Evolutionary conservation across 2,888 invertebrate species (phyloP).

Genomic region (Villa cingulata): DNA sequence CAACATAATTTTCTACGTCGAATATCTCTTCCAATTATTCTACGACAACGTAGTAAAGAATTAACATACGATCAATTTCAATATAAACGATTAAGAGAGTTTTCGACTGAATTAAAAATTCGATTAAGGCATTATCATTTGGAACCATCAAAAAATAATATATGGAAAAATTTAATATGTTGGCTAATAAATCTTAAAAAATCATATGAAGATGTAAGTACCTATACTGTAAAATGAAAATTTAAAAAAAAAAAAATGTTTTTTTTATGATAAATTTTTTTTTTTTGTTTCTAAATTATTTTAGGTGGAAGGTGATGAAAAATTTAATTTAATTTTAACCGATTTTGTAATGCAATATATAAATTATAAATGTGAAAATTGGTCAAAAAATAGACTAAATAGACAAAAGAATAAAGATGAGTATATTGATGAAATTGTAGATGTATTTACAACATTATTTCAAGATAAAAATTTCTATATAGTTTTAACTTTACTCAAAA

Average conservation of each 20-base stretch:
- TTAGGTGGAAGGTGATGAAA: conserved; percentile 12
- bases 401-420: neutral
- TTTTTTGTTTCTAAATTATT: conserved; percentile 1
- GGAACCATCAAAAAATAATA: conserved; percentile 8
- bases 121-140: conserved; percentile 3
- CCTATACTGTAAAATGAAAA: neutral
- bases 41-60: too few relatives aligned
- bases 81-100: conserved; percentile 9
- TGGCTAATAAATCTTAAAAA: conserved; percentile 14
- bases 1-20: neutral
- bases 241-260: neutral
- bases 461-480: conserved; percentile 11
- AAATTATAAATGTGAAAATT: conserved; percentile 14
- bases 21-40: neutral
- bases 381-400: conserved; percentile 7
- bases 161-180: conserved; percentile 14
- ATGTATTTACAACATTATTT: conserved; percentile 11
- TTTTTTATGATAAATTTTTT: neutral
- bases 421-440: conserved; percentile 9
- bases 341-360: conserved; percentile 15
- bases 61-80: conserved; percentile 8
- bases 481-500: conserved; percentile 14
- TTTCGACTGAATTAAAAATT: conserved; percentile 8
- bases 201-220: conserved; percentile 13
- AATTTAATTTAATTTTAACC: conserved; percentile 14